Evolutionary conservation across 2,888 invertebrate species (phyloP).

Genomic region (Andrena chrysosceles): DNA sequence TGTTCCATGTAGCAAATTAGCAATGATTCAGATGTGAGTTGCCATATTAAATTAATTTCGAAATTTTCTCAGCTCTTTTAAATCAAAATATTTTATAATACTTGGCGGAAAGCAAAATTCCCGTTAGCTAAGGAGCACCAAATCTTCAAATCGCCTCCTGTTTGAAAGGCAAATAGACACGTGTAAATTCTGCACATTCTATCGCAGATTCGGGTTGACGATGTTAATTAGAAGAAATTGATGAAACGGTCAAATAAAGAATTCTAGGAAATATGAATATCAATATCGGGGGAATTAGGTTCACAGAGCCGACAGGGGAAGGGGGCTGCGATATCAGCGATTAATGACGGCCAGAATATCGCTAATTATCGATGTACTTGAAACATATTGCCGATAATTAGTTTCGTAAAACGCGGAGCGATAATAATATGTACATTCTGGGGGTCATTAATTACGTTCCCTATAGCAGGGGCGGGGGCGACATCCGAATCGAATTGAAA

Average conservation of each 20-base stretch:
- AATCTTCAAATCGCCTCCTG: too few relatives aligned
- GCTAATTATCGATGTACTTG: constrained; percentile 17
- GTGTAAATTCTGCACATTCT: not conserved
- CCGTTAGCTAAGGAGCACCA: too few relatives aligned
- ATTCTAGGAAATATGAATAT: not conserved
- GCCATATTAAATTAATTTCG: too few relatives aligned
- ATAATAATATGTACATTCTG: not conserved
- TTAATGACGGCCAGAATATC: not conserved
- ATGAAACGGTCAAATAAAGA: constrained; percentile 4
- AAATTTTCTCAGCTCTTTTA: too few relatives aligned
- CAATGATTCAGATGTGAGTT: too few relatives aligned
- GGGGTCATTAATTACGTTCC: constrained; percentile 10
- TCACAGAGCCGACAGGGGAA: not conserved
- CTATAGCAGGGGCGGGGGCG: not conserved
- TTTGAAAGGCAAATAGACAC: too few relatives aligned
- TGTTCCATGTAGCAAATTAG: too few relatives aligned
- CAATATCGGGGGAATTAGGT: not conserved
- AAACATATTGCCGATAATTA: constrained; percentile 15
- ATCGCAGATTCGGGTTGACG: not conserved
- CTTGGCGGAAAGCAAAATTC: too few relatives aligned
- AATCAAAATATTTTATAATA: too few relatives aligned
- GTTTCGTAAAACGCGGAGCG: not conserved
- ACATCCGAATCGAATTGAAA: not conserved
- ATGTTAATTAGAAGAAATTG: constrained; percentile 2
- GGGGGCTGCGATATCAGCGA: not conserved